Evolutionary conservation across 53 echinoderm and acorn worm genomes (phyloP), one percentile per base, ranked within the genome.

Genomic region (Astropecten irregularis): DNA sequence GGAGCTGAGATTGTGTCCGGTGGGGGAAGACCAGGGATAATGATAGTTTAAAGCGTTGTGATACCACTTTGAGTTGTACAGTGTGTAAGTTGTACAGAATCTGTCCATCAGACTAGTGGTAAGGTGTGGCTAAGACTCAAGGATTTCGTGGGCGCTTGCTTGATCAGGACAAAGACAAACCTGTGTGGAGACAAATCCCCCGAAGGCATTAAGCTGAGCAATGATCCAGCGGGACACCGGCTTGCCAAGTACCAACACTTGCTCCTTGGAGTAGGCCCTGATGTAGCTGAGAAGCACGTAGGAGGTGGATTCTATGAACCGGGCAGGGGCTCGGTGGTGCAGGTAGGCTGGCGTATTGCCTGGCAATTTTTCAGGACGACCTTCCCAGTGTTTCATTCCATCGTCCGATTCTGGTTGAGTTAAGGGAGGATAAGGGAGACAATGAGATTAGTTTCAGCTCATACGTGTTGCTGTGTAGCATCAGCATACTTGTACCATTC

Each of bases 141-240:
- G n/a, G n/a, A n/a, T n/a, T n/a, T n/a, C n/a, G n/a, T n/a, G n/a
- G n/a, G n/a, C n/a, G n/a, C n/a, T n/a, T n/a, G n/a, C n/a, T n/a
- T n/a, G n/a, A n/a, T n/a, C n/a, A 53, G 8, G 4, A 18, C 18
- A 26, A 18, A 29, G 6, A 38, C 31, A 14, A 62, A 92, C 95
- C 91, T 95, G 95, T 5, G 91, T 88, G 20, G 95, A 95, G 2
- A 86, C 72, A 36, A 91, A 95, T 1, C 94, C 95, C 40, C 95
- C 95, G 3, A 60, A 36, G 15, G 89, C 85, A 13, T 88, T 88
- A 22, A 84, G 83, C 34, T 95, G 92, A 7, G 47, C 38, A 0
- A 86, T 65, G 2, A 92, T 49, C 95, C 95, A 94, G 28, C 76
- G 81, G 9, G 89, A 85, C 18, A 92, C 66, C 1, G 86, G 83